These are phyloP conservation scores for Anthrax anthrax DNA, from an alignment of 2,888 invertebrate genomes.

Conservation along the genomic window DNA sequence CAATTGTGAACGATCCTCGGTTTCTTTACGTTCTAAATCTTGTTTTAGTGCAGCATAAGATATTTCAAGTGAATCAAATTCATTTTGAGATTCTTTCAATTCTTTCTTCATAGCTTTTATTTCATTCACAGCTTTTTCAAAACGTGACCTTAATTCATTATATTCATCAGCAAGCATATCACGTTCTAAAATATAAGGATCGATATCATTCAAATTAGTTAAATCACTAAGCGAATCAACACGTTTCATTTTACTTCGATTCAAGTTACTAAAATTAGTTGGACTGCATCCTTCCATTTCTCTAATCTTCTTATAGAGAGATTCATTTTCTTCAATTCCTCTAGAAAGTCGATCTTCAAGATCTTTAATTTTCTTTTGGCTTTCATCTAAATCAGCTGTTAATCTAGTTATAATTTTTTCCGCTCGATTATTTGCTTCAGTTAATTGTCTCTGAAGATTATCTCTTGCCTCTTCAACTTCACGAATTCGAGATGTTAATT, in stretches of 20 bases:
- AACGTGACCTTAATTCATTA: slow-evolving; percentile 57
- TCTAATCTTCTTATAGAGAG: slow-evolving; percentile 52
- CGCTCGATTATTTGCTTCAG: slow-evolving; percentile 54
- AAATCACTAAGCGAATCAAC: slow-evolving; percentile 69
- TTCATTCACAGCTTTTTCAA: slow-evolving; percentile 70
- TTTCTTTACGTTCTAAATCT: slow-evolving; percentile 52
- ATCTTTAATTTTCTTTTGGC: slow-evolving; percentile 40
- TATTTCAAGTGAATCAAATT: slow-evolving; percentile 66
- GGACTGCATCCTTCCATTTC: slow-evolving; percentile 48
- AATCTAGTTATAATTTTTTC: slow-evolving; percentile 54
- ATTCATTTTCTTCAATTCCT: slow-evolving; percentile 65
- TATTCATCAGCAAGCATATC: slow-evolving; percentile 69
- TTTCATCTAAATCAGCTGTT: slow-evolving; percentile 52
- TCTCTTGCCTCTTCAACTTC: slow-evolving; percentile 59
- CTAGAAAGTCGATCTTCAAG: slow-evolving; percentile 41
- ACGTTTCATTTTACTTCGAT: slow-evolving; percentile 37
- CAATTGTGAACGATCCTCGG: slow-evolving; percentile 53
- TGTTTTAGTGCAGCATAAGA: slow-evolving; percentile 61
- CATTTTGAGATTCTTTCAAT: slow-evolving; percentile 61
- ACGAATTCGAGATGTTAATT: slow-evolving; percentile 52
- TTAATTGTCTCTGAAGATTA: slow-evolving; percentile 42
- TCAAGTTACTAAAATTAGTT: slow-evolving; percentile 28
- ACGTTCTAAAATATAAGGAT: slow-evolving; percentile 57
- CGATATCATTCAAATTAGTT: slow-evolving; percentile 63
- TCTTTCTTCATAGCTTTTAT: slow-evolving; percentile 71